Conservation (phyloP, 64 coral and sea anemone species). For the Acropora yongei region DNA sequence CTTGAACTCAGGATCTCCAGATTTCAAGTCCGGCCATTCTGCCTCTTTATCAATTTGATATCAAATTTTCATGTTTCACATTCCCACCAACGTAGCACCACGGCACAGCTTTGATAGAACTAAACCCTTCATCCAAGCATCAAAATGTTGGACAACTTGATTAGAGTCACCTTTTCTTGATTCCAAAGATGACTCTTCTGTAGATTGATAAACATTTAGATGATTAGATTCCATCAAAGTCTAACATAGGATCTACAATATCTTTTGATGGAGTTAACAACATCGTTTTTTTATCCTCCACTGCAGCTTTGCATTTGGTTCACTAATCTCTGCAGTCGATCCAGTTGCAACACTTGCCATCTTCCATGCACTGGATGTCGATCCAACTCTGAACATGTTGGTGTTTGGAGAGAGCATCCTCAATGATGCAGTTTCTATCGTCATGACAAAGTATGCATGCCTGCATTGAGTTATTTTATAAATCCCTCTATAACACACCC, state of each 20-base stretch:
- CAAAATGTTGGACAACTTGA: no score
- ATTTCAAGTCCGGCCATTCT: no score
- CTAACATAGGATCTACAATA: background rate
- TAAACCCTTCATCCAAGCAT: no score
- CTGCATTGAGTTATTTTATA: background rate
- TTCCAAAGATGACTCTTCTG: no score
- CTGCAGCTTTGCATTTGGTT: conserved; percentile 99
- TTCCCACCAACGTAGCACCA: no score
- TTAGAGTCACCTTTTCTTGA: no score
- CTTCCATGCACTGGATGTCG: conserved; percentile 96
- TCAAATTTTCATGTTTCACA: no score
- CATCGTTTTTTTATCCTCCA: background rate
- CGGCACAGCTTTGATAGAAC: no score
- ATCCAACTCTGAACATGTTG: conserved; percentile 99
- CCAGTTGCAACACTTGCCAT: conserved; percentile 97
- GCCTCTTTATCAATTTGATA: no score
- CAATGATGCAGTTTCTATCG: conserved; percentile 99
- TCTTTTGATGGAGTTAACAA: background rate
- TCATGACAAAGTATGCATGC: conserved; percentile 93
- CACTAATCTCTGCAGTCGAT: conserved; percentile 97
- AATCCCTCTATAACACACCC: background rate
- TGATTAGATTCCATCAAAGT: no score
- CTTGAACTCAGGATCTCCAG: no score
- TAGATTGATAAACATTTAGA: no score
- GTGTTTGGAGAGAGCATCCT: conserved; percentile 99